Percentiles rank a stretch among this genome's conserved stretches.
Evolutionary conservation across 2,888 invertebrate genomes (phyloP).

Genomic region (Apotomis turbidana): DNA sequence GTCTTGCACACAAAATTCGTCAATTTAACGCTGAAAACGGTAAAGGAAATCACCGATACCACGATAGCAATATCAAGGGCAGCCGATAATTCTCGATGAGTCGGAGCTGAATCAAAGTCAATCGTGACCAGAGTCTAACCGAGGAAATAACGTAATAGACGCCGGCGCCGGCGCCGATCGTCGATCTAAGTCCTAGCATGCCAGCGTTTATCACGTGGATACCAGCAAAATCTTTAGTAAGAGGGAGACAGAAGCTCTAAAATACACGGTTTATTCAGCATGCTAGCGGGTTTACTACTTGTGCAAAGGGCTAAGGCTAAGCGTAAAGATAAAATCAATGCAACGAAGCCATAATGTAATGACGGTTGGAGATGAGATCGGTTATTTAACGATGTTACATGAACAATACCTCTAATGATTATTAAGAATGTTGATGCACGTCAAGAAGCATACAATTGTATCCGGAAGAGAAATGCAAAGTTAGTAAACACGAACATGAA

Average conservation of each 20-base stretch:
- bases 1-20: constrained; percentile 2
- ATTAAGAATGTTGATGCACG: background rate
- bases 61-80: constrained; percentile 51
- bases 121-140: constrained; percentile 62
- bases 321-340: constrained; percentile 22
- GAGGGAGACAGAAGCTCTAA: constrained; percentile 6
- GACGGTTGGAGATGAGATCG: constrained; percentile 25
- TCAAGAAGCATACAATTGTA: background rate
- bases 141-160: constrained; percentile 48
- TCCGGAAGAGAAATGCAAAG: constrained; percentile 12
- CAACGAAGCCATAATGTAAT: constrained; percentile 25
- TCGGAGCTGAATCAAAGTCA: constrained; percentile 57
- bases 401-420: constrained; percentile 15
- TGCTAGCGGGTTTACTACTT: constrained; percentile 13
- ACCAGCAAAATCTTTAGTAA: background rate
- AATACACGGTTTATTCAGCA: constrained; percentile 4
- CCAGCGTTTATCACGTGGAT: constrained; percentile 16
- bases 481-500: constrained; percentile 25
- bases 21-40: constrained; percentile 24
- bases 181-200: constrained; percentile 29
- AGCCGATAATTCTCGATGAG: constrained; percentile 55
- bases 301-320: constrained; percentile 29
- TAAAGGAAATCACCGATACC: constrained; percentile 42
- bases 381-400: constrained; percentile 26
- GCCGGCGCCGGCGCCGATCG: constrained; percentile 45